Conservation (phyloP, 2,888 invertebrate genomes). For the Metacarcinus magister region DNA sequence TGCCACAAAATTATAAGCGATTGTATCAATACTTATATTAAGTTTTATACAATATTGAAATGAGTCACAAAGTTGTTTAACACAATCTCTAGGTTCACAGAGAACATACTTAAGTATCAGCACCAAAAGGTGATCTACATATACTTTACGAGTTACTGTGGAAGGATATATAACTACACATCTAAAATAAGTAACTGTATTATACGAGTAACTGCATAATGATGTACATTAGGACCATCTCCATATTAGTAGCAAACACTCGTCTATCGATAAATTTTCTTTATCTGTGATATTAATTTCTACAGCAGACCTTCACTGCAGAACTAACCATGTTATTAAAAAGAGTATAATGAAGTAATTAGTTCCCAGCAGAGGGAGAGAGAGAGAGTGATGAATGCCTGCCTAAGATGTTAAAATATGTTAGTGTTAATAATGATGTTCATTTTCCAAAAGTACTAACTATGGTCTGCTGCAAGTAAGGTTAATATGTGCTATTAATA, state of each 20-base stretch:
- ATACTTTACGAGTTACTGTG: neutral
- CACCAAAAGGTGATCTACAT: too few species aligned
- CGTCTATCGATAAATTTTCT: neutral
- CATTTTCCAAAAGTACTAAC: neutral
- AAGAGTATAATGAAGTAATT: neutral
- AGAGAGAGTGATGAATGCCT: neutral
- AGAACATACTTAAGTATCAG: too few species aligned
- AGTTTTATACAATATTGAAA: neutral
- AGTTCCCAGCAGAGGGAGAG: neutral
- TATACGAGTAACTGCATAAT: neutral
- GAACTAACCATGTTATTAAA: neutral
- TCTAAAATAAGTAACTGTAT: neutral
- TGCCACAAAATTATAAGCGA: neutral
- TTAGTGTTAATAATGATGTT: neutral
- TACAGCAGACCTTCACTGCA: neutral
- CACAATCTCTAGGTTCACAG: neutral
- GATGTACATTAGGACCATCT: neutral
- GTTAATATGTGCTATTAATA: neutral
- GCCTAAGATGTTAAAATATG: neutral
- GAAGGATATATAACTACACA: neutral
- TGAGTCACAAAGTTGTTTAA: neutral
- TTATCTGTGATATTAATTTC: neutral
- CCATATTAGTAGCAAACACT: neutral
- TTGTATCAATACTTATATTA: neutral
- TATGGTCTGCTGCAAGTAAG: neutral